phyloP scores from a whole-genome alignment of 2,113 vertebrate genomes.

The Fukomys damarensis region DNA sequence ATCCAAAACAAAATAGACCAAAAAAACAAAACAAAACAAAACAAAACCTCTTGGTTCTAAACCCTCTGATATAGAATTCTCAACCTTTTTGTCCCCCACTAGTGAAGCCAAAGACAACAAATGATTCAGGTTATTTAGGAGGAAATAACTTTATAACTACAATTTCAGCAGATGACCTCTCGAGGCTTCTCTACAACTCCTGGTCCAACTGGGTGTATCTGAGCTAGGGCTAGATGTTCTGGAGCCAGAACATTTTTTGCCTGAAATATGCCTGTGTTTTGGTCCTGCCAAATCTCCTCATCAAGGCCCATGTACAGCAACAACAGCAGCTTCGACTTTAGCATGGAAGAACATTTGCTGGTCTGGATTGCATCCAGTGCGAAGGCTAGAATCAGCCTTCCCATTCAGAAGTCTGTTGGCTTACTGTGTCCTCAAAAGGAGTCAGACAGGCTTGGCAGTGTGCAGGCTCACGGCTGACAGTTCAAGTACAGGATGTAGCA shows the following conservation, averaged over 20 bases:
- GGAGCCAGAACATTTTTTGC: not conserved
- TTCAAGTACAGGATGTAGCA: constrained; percentile 65
- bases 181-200: not conserved
- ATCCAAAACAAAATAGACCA: constrained; percentile 18
- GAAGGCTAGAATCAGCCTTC: not conserved
- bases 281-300: not conserved
- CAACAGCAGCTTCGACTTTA: not conserved
- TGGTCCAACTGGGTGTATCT: not conserved
- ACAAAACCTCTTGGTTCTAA: constrained; percentile 35
- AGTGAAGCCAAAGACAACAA: constrained; percentile 56
- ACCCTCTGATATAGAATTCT: constrained; percentile 30
- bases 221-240: not conserved
- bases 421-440: constrained; percentile 17
- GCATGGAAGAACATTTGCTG: constrained; percentile 1
- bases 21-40: not conserved
- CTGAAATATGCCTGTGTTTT: not conserved
- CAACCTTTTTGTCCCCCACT: constrained; percentile 33
- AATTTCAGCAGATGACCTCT: constrained; percentile 37
- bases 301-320: not conserved
- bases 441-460: constrained; percentile 57
- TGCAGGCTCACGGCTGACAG: constrained; percentile 44
- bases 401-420: not conserved
- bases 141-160: constrained; percentile 60
- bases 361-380: not conserved
- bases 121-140: constrained; percentile 9